Conservation (phyloP, 2,797 vertebrate genomes). For the Galagoides demidoff region DNA sequence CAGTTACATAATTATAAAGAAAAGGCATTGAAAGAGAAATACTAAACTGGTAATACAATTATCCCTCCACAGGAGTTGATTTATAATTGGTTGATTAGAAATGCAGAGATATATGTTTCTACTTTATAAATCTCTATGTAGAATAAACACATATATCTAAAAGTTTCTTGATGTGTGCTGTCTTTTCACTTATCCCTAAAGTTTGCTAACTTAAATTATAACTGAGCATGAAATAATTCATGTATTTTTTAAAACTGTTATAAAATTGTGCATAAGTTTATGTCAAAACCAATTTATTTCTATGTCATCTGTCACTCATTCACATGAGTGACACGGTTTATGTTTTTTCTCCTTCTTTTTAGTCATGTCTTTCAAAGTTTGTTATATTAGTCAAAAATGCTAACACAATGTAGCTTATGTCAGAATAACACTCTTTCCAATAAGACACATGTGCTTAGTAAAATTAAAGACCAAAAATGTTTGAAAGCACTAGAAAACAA, state of each 20-base stretch:
- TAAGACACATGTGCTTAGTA: not conserved
- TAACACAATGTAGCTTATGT: not conserved
- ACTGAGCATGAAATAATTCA: not conserved
- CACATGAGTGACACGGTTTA: not conserved
- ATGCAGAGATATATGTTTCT: not conserved
- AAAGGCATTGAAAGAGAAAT: not conserved
- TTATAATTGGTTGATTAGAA: not conserved
- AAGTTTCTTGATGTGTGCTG: not conserved
- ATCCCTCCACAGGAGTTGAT: not conserved
- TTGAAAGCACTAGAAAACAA: not conserved
- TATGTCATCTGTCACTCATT: not conserved
- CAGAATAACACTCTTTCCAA: not conserved
- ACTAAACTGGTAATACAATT: not conserved
- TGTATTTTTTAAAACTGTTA: not conserved
- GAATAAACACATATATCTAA: not conserved
- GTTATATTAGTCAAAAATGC: not conserved
- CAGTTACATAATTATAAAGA: not conserved
- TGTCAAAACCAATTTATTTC: not conserved
- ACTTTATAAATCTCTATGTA: not conserved
- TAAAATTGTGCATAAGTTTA: not conserved
- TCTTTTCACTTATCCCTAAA: not conserved
- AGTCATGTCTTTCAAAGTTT: not conserved
- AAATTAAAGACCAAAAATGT: not conserved
- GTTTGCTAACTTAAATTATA: not conserved
- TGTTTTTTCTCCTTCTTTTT: not conserved